Evolutionary conservation across 2,113 vertebrate genomes (phyloP).

Genomic region (Catharus fuscescens): DNA sequence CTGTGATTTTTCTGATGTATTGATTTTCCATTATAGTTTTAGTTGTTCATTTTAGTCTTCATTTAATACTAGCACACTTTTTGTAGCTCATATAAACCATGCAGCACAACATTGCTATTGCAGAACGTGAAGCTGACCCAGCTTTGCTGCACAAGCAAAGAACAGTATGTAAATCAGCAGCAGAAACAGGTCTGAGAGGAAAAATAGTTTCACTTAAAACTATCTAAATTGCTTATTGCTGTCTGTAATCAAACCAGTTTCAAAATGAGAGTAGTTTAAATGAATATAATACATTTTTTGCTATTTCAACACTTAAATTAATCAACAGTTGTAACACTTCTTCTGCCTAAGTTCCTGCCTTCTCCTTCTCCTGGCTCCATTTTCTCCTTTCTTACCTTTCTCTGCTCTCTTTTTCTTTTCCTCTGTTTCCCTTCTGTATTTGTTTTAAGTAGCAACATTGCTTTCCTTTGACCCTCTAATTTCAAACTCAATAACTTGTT

Average conservation of each 20-base stretch:
- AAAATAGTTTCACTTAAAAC: not conserved
- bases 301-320: not conserved
- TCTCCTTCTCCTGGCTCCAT: not conserved
- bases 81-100: not conserved
- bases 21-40: not conserved
- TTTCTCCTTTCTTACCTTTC: not conserved
- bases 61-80: not conserved
- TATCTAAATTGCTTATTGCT: not conserved
- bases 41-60: not conserved
- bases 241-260: slow-evolving; percentile 7
- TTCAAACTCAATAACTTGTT: not conserved
- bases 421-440: not conserved
- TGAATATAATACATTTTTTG: not conserved
- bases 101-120: not conserved
- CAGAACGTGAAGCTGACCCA: not conserved
- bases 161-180: not conserved
- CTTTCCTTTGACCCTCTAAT: not conserved
- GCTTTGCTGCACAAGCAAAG: not conserved
- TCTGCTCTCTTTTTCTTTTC: not conserved
- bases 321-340: not conserved
- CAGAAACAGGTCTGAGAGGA: slow-evolving; percentile 27
- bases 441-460: not conserved
- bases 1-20: not conserved
- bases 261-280: not conserved
- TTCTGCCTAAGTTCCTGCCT: not conserved